These are phyloP conservation scores for Hololepta plana DNA, from an alignment of 2,888 invertebrate species.

Conservation along the genomic window DNA sequence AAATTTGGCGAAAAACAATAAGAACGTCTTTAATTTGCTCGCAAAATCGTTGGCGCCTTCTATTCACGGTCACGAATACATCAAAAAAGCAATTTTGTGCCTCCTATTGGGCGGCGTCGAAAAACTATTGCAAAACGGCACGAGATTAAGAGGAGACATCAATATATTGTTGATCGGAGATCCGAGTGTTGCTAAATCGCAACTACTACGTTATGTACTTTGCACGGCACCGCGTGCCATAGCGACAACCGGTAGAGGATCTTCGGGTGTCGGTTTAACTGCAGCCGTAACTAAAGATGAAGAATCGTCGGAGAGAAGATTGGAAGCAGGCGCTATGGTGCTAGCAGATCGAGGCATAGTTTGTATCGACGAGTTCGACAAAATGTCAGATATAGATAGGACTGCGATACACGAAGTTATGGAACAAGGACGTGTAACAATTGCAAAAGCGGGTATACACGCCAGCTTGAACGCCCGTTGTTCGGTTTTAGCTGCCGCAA, in stretches of 20 bases:
- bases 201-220: conserved; percentile 81
- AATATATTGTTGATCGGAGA: conserved; percentile 68
- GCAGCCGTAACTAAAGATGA: conserved; percentile 95
- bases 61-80: conserved; percentile 91
- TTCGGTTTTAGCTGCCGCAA: conserved; percentile 96
- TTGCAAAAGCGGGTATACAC: conserved; percentile 98
- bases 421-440: conserved; percentile 96
- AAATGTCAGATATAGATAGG: conserved; percentile 98
- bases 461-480: conserved; percentile 94
- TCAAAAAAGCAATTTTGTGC: conserved; percentile 92
- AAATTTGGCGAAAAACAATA: conserved; percentile 49
- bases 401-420: conserved; percentile 99
- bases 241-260: conserved; percentile 93
- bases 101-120: conserved; percentile 89
- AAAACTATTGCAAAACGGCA: conserved; percentile 81
- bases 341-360: conserved; percentile 95
- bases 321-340: conserved; percentile 99
- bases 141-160: conserved; percentile 64
- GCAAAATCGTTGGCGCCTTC: conserved; percentile 91
- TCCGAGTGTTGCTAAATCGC: conserved; percentile 98
- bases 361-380: conserved; percentile 96
- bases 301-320: conserved; percentile 55
- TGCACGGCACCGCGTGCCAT: conserved; percentile 91
- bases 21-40: conserved; percentile 75
- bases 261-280: conserved; percentile 95